These are phyloP conservation scores for Leguminivora glycinivorella DNA, from an alignment of 1,140 invertebrate species.

Conservation along the genomic window DNA sequence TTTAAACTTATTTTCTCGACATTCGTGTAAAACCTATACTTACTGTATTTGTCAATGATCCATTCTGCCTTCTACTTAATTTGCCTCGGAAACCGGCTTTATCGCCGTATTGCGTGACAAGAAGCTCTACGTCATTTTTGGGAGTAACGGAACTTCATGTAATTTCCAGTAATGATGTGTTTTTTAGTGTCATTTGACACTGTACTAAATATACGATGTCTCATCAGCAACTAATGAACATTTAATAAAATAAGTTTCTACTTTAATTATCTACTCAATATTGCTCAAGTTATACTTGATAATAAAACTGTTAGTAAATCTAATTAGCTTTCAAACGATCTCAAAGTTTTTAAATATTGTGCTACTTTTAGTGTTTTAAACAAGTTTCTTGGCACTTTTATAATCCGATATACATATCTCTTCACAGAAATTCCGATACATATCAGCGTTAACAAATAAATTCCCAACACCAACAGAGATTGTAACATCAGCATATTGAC, in stretches of 20 bases:
- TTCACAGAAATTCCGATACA: slow-evolving; percentile 39
- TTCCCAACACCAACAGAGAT: slow-evolving; percentile 62
- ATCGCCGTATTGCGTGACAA: slow-evolving; percentile 69
- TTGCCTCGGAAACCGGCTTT: slow-evolving; percentile 48
- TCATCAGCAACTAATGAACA: slow-evolving; percentile 30
- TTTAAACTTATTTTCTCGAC: slow-evolving; percentile 23
- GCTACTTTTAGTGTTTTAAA: background rate
- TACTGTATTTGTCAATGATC: slow-evolving; percentile 16
- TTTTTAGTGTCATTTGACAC: slow-evolving; percentile 65
- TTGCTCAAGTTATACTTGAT: background rate
- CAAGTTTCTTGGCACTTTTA: background rate
- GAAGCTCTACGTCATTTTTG: slow-evolving; percentile 58
- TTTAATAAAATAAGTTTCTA: background rate
- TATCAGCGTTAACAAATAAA: slow-evolving; percentile 51
- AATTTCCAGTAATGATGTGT: slow-evolving; percentile 73
- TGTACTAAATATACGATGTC: slow-evolving; percentile 48
- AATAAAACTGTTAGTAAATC: background rate
- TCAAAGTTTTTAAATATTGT: background rate
- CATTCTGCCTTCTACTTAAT: slow-evolving; percentile 40
- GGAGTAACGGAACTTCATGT: slow-evolving; percentile 69
- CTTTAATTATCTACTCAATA: background rate
- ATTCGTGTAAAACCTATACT: background rate
- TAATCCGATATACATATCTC: slow-evolving; percentile 13
- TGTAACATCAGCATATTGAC: slow-evolving; percentile 75
- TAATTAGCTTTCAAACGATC: background rate